These are phyloP conservation scores for Mya arenaria DNA, from an alignment of 1,140 invertebrate species.

Conservation along the genomic window DNA sequence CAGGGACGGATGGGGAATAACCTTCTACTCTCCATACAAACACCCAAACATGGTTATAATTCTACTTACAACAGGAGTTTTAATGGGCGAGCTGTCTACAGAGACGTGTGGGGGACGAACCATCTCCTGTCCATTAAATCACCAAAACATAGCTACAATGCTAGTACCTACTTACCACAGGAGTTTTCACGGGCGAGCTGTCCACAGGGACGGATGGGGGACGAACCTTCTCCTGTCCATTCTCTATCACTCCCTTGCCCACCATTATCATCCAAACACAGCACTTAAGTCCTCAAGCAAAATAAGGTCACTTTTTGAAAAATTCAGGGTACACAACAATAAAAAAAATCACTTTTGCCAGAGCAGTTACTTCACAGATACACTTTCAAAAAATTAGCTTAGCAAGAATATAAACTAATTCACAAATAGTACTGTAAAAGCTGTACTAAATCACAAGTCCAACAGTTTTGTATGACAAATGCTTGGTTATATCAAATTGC, in stretches of 20 bases:
- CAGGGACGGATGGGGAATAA: not conserved
- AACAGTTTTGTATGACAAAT: too few relatives aligned
- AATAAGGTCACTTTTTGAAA: not conserved
- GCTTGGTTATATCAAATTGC: too few relatives aligned
- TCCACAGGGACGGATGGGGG: slow-evolving; percentile 25
- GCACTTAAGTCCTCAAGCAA: not conserved
- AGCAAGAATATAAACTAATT: too few relatives aligned
- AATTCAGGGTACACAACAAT: not conserved
- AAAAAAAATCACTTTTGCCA: not conserved
- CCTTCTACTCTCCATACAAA: not conserved
- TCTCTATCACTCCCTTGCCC: not conserved
- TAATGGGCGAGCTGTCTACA: not conserved
- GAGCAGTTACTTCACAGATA: not conserved
- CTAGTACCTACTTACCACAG: slow-evolving; percentile 2
- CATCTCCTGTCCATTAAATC: not conserved
- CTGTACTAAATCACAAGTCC: too few relatives aligned
- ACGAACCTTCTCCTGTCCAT: not conserved
- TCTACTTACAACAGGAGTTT: not conserved
- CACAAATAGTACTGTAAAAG: too few relatives aligned
- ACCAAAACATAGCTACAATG: not conserved
- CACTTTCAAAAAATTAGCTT: not conserved
- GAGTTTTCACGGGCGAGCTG: slow-evolving; percentile 18
- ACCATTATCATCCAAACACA: not conserved
- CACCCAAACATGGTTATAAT: not conserved
- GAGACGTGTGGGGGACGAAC: not conserved